Evolutionary conservation across 2,113 vertebrate species (phyloP).

Genomic region (Addax nasomaculatus): DNA sequence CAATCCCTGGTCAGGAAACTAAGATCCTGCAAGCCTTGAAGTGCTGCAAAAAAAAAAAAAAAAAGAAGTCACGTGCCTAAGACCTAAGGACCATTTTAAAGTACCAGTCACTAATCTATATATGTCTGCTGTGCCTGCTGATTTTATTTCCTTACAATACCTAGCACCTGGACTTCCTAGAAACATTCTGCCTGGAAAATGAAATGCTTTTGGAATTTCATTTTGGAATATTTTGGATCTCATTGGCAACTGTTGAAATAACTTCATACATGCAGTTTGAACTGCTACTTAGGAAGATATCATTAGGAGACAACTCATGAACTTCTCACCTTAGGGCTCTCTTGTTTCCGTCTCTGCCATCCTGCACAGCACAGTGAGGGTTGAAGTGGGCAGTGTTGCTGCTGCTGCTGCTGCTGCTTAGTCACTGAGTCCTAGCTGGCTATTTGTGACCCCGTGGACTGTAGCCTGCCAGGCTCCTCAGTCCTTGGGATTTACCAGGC

Average conservation of each 20-base stretch:
- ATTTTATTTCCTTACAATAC: not conserved
- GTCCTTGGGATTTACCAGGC: not conserved
- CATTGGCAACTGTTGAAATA: not conserved
- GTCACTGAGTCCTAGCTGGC: not conserved
- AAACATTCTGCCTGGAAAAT: not conserved
- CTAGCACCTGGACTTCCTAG: not conserved
- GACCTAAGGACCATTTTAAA: not conserved
- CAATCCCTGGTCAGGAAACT: not conserved
- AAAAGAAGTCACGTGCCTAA: not conserved
- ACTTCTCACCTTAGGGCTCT: not conserved
- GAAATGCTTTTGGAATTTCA: not conserved
- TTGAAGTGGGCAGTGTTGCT: not conserved
- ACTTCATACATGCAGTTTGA: not conserved
- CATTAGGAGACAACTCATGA: not conserved
- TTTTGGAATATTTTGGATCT: not conserved
- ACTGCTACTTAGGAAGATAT: not conserved
- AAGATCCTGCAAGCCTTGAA: not conserved
- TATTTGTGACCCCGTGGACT: not conserved
- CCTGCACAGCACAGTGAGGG: not conserved
- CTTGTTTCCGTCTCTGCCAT: not conserved
- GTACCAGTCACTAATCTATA: not conserved
- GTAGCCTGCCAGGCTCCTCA: not conserved
- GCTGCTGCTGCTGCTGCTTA: not conserved
- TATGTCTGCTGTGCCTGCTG: not conserved
- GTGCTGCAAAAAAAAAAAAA: not conserved